Conservation (phyloP, 2,113 vertebrate genomes). For the Reinhardtius hippoglossoides region DNA sequence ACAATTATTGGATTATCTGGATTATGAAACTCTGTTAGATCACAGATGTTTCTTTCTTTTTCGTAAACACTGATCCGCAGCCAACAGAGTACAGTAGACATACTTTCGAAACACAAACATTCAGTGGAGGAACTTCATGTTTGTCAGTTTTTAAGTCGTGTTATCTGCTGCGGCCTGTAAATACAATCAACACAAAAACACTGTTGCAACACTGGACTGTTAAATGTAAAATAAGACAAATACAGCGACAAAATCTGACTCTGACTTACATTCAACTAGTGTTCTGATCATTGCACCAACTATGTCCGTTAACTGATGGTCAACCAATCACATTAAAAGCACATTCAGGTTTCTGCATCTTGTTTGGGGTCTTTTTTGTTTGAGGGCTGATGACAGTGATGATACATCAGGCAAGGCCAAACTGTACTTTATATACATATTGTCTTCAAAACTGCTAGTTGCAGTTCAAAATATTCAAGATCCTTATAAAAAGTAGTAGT, state of each 20-base stretch:
- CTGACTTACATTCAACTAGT: neutral
- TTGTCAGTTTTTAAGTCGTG: neutral
- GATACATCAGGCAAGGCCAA: too few species aligned
- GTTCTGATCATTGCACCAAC: neutral
- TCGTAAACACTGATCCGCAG: neutral
- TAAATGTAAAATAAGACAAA: slow-evolving; percentile 3
- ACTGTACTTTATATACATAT: neutral
- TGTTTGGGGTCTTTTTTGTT: neutral
- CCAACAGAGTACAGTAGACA: neutral
- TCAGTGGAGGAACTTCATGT: neutral
- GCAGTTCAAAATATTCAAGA: too few species aligned
- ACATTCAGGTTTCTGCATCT: neutral
- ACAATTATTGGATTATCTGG: slow-evolving; percentile 29
- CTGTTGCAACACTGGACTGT: slow-evolving; percentile 1
- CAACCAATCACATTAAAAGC: neutral
- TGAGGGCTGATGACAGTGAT: too few species aligned
- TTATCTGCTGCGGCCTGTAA: slow-evolving; percentile 30
- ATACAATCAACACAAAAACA: slow-evolving; percentile 1
- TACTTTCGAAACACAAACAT: neutral
- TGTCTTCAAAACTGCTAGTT: neutral
- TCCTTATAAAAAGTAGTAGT: too few species aligned
- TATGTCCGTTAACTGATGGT: neutral
- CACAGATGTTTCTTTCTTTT: slow-evolving; percentile 15
- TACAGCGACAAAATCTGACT: neutral
- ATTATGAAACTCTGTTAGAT: slow-evolving; percentile 37